Conservation (phyloP, 2,113 vertebrate species). For the Parotia lawesii region DNA sequence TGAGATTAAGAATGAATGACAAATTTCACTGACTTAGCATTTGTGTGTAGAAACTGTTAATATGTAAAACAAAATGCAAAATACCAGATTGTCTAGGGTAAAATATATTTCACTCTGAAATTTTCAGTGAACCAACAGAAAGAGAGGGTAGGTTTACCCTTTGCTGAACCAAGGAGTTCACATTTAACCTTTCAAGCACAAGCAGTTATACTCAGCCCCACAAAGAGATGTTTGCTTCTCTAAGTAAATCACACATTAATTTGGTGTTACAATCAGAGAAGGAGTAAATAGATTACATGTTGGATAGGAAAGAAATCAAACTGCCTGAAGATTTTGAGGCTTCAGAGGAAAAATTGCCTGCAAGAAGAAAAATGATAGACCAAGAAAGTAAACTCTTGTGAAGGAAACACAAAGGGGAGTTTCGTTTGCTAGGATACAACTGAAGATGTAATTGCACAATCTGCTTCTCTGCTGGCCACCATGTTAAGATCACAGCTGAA, state of each 20-base stretch:
- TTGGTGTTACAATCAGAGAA: background rate
- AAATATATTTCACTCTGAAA: background rate
- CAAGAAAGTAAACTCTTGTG: background rate
- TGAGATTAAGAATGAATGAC: background rate
- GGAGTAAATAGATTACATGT: background rate
- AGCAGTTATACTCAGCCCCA: background rate
- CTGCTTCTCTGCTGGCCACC: background rate
- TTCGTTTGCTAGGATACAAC: background rate
- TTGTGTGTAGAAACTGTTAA: background rate
- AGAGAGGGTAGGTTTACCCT: background rate
- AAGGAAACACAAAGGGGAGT: background rate
- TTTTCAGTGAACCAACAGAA: background rate
- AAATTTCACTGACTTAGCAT: background rate
- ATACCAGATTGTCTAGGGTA: background rate
- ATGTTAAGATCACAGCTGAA: background rate
- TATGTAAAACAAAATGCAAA: fast-evolving
- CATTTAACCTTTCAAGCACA: background rate
- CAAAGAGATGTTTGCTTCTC: background rate
- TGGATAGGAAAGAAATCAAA: background rate
- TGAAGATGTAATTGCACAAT: background rate
- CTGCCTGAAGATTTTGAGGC: background rate
- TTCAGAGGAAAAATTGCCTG: background rate
- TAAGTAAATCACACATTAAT: background rate
- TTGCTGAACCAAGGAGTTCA: background rate
- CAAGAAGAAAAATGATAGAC: background rate